phyloP scores from a whole-genome alignment of 2,113 vertebrate genomes.

The Varanus salvator region DNA sequence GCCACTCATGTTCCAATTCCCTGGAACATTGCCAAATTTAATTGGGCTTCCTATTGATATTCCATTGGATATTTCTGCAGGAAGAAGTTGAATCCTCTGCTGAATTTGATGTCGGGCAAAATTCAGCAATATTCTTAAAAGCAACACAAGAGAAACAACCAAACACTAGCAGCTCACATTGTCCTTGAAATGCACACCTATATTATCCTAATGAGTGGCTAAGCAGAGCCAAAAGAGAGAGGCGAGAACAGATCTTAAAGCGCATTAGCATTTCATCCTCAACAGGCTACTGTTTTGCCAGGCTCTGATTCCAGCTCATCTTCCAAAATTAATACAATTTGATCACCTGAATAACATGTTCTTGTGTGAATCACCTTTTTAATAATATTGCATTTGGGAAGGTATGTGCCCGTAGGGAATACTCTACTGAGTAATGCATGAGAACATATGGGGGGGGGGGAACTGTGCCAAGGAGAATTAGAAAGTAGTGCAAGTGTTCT shows the following conservation, averaged over 20 bases:
- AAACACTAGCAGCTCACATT: not conserved
- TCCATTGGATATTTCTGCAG: not conserved
- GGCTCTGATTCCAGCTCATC: not conserved
- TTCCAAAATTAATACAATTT: conserved; percentile 43
- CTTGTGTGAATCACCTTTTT: conserved; percentile 60
- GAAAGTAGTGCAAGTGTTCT: not conserved
- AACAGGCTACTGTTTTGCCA: conserved; percentile 2
- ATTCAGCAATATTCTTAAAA: not conserved
- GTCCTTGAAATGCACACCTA: not conserved
- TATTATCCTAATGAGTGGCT: not conserved
- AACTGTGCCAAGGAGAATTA: not conserved
- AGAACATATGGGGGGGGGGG: not conserved
- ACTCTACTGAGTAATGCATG: conserved; percentile 41
- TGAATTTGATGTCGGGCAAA: not conserved
- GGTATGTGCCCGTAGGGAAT: conserved; percentile 40
- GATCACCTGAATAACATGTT: conserved; percentile 59
- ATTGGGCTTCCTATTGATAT: not conserved
- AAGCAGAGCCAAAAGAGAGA: not conserved
- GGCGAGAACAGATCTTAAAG: conserved; percentile 19
- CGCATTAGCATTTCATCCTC: not conserved
- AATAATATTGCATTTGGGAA: conserved; percentile 59
- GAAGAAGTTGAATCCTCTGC: not conserved
- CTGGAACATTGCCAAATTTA: not conserved
- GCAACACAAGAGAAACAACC: not conserved
- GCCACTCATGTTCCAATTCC: not conserved